A percentile compares a stretch with the other conserved stretches of the same genome.
Evolutionary conservation across 2,113 vertebrate genomes (phyloP).

Genomic region (Rhodinocichla rosea): DNA sequence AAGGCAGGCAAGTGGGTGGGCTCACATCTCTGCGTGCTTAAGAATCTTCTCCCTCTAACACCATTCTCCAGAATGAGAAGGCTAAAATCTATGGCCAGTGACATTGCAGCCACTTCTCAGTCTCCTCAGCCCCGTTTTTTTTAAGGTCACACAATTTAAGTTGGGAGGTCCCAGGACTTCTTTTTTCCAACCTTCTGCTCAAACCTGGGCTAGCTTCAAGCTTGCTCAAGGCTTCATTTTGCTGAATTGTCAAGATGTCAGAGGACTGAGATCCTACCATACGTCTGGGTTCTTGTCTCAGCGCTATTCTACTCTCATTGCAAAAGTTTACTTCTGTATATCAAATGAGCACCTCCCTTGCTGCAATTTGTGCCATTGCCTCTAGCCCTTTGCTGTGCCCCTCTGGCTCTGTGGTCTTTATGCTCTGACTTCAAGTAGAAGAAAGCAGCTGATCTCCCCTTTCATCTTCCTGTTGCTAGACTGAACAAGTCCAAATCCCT

Average conservation of each 20-base stretch:
- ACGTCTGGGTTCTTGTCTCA: neutral
- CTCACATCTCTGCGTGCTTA: rapidly evolving
- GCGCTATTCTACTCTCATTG: neutral
- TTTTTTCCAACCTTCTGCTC: neutral
- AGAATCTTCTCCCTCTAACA: neutral
- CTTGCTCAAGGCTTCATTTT: neutral
- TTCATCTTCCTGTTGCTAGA: neutral
- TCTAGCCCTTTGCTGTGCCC: neutral
- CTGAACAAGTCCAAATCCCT: neutral
- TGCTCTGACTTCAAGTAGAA: neutral
- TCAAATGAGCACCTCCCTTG: neutral
- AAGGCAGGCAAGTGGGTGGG: neutral
- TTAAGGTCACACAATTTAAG: neutral
- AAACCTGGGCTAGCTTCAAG: neutral
- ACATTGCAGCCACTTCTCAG: neutral
- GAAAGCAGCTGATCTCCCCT: neutral
- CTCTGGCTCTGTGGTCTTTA: neutral
- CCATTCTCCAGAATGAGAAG: neutral
- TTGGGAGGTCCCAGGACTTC: neutral
- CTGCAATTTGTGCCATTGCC: neutral
- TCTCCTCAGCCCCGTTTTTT: neutral
- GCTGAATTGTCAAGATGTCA: neutral
- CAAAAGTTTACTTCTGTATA: neutral
- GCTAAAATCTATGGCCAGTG: neutral
- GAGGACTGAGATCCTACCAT: neutral